Base-by-base conservation (phyloP, 35 echinoderm and acorn worm genomes). In the Heliocidaris tuberculata region DNA sequence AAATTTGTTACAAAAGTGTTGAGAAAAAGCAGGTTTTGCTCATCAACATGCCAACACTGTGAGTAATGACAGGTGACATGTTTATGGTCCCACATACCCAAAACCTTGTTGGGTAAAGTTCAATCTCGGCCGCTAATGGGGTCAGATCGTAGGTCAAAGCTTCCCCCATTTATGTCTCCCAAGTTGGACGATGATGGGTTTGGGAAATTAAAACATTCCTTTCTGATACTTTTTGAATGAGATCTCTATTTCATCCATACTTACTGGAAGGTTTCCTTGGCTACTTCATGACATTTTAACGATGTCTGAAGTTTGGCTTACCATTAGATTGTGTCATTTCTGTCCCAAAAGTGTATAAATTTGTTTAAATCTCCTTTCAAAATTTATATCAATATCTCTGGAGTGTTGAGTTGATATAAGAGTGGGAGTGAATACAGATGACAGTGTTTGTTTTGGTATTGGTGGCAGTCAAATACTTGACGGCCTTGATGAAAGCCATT, bases 21-120 rank as follows among this genome's bases (percentile, higher is more conserved):
- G 21, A 78, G 65, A 78, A 78, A 78, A 7, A 27, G 4, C 65
- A 78, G 65, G 65, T 19, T 78, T 78, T 27, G 21, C 65, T 19
- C 65, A 78, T 78, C 65, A 78, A 78, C 65, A 78, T 78, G 17
- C 65, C 65, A 78, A 78, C 65, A 5, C 17, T 7, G 19, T 78
- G 65, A 78, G 65, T 78, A 78, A 24, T 78, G 65, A 78, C 65
- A 78, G 65, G 21, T 78, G 65, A 78, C 65, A 78, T 78, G 65
- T 78, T 78, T 78, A 78, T 24, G 7, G 65, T 78, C 65, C 65
- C 21, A 78, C 65, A 78, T 27, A 78, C 65, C 21, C 65, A 21
- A 17, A 78, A 78, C 1, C 8, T 19, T 78, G 65, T 78, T 27
- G 65, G 65, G 5, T 78, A 78, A 78, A 78, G 65, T 78, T 78